Percentiles rank a stretch among this genome's conserved stretches.
Evolutionary conservation across 2,888 invertebrate species (phyloP).

Genomic region (Monochamus alternatus): DNA sequence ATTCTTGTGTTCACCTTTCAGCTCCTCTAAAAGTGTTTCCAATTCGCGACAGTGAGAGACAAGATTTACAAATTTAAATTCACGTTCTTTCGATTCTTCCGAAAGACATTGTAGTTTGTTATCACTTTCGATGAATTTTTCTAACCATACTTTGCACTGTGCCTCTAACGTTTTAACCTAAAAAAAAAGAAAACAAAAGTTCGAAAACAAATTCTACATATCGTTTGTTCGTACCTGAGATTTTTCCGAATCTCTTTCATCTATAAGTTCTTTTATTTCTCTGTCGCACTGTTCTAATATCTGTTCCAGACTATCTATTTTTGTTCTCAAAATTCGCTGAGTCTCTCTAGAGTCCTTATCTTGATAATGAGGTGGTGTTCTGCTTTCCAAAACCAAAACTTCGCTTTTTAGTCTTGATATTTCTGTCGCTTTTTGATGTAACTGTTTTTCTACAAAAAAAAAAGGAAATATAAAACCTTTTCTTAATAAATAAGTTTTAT

Average conservation of each 20-base stretch:
- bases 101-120: slow-evolving; percentile 57
- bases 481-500: too few species aligned
- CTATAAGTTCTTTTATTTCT: slow-evolving; percentile 73
- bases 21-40: slow-evolving; percentile 71
- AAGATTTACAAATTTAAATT: slow-evolving; percentile 59
- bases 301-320: slow-evolving; percentile 74
- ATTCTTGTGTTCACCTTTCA: slow-evolving; percentile 53
- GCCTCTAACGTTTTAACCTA: slow-evolving; percentile 68
- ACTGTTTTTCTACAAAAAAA: slow-evolving; percentile 61
- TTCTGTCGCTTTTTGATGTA: slow-evolving; percentile 68
- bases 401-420: slow-evolving; percentile 67
- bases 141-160: slow-evolving; percentile 62
- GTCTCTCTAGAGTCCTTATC: slow-evolving; percentile 58
- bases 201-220: neutral
- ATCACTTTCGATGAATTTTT: slow-evolving; percentile 62
- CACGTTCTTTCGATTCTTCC: slow-evolving; percentile 61
- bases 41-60: slow-evolving; percentile 64
- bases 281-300: slow-evolving; percentile 72
- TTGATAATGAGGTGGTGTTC: slow-evolving; percentile 64
- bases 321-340: slow-evolving; percentile 68
- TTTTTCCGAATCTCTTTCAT: slow-evolving; percentile 72
- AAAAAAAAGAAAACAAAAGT: slow-evolving; percentile 55
- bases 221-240: slow-evolving; percentile 63
- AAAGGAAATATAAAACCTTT: neutral
- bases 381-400: slow-evolving; percentile 60